Evolutionary conservation across 2,113 vertebrate genomes (phyloP), one percentile per base, ranked within the genome.

Genomic region (Toxotes jaculatrix): DNA sequence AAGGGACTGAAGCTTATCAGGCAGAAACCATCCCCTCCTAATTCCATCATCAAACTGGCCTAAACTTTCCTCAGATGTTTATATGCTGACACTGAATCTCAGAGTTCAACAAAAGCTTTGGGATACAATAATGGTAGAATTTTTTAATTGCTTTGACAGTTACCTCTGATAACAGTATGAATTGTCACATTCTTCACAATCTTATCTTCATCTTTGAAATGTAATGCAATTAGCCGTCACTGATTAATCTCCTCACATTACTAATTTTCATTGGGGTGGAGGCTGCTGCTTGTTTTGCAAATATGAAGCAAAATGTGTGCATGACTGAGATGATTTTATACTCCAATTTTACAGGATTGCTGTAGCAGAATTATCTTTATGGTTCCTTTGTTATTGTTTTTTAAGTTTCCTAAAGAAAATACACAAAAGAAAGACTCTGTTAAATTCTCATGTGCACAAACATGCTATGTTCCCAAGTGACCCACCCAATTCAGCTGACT

Each of bases 171-270:
- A 82, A 71, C 57, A 62, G 38, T 43, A 42, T 56, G 40, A 74
- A 77, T 83, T 71, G 51, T 85, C 64, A 66, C 76, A 88, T 78
- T 47, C 59, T 73, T 75, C 31, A 65, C 53, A 80, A 82, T 88
- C 60, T 77, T 80, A 87, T 87, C 84, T 86, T 21, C 43, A 73
- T 87, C 77, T 84, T 64, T 82, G 21, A 86, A 83, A 74, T 83
- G 63, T 77, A 79, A 85, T 80, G 83, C 61, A 91, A 66, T 90
- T 84, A 87, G 61, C 76, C 19, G 10, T 69, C 65, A 32, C 61
- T 65, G 68, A 90, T 78, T 76, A 68, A 66, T 87, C 59, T 79
- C 59, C 42, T 81, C 31, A 32, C 71, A 73, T 89, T 79, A 72
- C 40, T 72, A 74, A 68, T 75, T 69, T 79, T 61, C 31, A 27